Evolutionary conservation across 2,113 vertebrate species (phyloP).

Genomic region (Sarotherodon lohbergeri): DNA sequence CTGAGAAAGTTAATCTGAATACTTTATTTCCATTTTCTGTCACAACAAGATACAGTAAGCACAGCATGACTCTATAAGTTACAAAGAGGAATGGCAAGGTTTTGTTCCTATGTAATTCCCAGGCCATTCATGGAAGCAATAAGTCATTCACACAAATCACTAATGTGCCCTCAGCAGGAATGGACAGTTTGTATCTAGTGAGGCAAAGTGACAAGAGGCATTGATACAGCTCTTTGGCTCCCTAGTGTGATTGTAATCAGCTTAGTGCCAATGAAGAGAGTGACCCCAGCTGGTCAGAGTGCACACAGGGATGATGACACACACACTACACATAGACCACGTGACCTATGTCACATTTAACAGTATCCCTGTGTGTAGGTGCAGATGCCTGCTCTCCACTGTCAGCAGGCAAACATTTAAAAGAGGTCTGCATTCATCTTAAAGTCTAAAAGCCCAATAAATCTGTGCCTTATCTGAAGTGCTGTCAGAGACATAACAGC

Average conservation of each 20-base stretch:
- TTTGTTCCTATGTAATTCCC: background rate
- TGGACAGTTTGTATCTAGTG: background rate
- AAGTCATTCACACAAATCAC: background rate
- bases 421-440: background rate
- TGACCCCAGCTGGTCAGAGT: background rate
- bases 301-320: background rate
- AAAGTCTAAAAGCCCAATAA: background rate
- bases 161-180: background rate
- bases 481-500: background rate
- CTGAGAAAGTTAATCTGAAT: background rate
- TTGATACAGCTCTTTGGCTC: constrained; percentile 7
- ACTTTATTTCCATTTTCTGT: background rate
- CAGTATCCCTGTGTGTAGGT: background rate
- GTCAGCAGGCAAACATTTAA: background rate
- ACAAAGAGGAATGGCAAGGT: background rate
- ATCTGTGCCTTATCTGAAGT: background rate
- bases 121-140: background rate
- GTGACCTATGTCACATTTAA: constrained; percentile 21
- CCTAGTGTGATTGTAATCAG: constrained; percentile 41
- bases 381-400: background rate
- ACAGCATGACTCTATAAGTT: background rate
- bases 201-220: background rate
- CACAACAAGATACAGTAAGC: background rate
- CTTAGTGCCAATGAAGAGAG: constrained; percentile 18
- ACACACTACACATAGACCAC: background rate